Evolutionary conservation across 2,888 invertebrate genomes (phyloP), one percentile per base, ranked within the genome.

Genomic region (Zygothrica quintamaculata): DNA sequence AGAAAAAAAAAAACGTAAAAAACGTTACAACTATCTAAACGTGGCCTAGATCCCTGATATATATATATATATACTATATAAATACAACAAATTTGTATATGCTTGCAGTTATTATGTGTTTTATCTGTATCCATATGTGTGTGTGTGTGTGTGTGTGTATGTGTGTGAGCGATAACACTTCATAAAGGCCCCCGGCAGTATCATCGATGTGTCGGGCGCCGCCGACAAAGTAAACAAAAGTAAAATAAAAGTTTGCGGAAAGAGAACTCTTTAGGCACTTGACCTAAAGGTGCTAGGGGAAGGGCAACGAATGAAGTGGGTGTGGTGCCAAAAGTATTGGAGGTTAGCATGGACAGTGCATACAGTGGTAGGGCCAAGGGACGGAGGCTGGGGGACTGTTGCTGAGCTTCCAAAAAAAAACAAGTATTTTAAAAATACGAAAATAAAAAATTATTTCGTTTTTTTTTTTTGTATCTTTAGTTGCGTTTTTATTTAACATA

Each of bases 221-320:
- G 48, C 58, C 66, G 48, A 71, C 62, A 74, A 74, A 74, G 59
- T 66, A 74, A 74, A 66, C 66, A 74, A 74, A 62, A 69, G 50
- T 50, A 74, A 62, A 69, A 52, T 50, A 53, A 55, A 65, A 59
- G 51, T 51, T 48, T 29, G 42, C 13, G 47, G 48, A 44, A 48
- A 26, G 33, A 16, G 15, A 43, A 39, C 39, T 18, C 18, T 18
- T 18, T n/a, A 46, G 50, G 15, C 68, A 69, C 72, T 72, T 72
- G 72, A 68, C 69, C 72, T 69, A 64, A 59, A 37, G 29, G 43
- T 13, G 18, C 5, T 11, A 42, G 9, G 33, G 26, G 1, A 11
- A 3, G 13, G 15, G n/a, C n/a, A 15, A 11, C 12, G 11, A 12
- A 36, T 4, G 6, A 1, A 15, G 9, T 15, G 50, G 4, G 1